These are phyloP conservation scores for Hirtodrosophila alboralis DNA, from an alignment of 2,888 invertebrate genomes.

Conservation along the genomic window DNA sequence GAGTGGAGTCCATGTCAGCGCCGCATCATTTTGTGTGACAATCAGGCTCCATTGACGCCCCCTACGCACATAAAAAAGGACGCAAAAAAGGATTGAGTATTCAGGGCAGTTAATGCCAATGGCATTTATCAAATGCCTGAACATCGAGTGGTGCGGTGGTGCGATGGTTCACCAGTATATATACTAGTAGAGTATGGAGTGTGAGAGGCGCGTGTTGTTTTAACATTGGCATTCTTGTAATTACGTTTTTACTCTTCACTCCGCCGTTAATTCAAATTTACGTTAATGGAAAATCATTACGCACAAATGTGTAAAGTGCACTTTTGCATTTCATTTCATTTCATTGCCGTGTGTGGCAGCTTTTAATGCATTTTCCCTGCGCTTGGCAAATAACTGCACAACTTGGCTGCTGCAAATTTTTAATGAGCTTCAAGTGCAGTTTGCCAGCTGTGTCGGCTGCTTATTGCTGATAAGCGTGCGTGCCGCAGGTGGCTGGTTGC, in stretches of 20 bases:
- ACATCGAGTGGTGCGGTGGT: constrained; percentile 6
- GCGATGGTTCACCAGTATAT: background rate
- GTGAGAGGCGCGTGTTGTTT: constrained; percentile 55
- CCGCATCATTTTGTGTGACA: constrained; percentile 38
- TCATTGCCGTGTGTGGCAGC: constrained; percentile 40
- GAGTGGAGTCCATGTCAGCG: constrained; percentile 32
- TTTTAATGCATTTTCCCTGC: constrained; percentile 64
- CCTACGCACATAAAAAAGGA: constrained; percentile 23
- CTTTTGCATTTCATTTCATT: constrained; percentile 51
- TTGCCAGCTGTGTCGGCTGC: constrained; percentile 58
- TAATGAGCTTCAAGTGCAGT: constrained; percentile 76
- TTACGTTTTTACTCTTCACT: constrained; percentile 61
- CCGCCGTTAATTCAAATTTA: constrained; percentile 77
- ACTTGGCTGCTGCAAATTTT: constrained; percentile 59
- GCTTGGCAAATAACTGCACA: constrained; percentile 44
- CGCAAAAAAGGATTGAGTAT: constrained; percentile 38
- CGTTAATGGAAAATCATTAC: constrained; percentile 80
- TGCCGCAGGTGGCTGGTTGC: background rate
- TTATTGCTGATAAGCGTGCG: constrained; percentile 58
- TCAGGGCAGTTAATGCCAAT: constrained; percentile 60
- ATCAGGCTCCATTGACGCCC: constrained; percentile 23
- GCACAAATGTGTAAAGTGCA: constrained; percentile 79
- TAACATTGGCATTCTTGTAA: constrained; percentile 68
- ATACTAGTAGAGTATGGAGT: background rate
- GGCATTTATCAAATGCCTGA: constrained; percentile 73